phyloP scores from a whole-genome alignment of 2,113 vertebrate species.

The Leptobrachium ailaonicum region DNA sequence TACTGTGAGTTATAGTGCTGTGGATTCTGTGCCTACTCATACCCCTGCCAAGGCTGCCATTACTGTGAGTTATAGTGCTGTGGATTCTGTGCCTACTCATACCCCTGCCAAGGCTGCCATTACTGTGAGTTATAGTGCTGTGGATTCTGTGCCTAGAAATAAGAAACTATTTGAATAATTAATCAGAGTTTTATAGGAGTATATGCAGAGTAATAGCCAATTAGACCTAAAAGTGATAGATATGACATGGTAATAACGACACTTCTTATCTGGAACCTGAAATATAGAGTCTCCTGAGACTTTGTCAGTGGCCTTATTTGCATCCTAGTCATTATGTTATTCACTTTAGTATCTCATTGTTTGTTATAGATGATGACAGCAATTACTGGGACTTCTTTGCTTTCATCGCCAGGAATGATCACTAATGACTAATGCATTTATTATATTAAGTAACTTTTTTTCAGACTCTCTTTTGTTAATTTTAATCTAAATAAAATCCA shows the following conservation, averaged over 20 bases:
- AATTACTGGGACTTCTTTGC: conserved; percentile 18
- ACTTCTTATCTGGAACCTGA: conserved; percentile 17
- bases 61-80: too few relatives aligned
- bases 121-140: too few relatives aligned
- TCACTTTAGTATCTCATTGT: conserved; percentile 24
- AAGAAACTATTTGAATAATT: conserved; percentile 23
- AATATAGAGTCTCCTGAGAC: conserved; percentile 36
- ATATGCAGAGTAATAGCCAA: conserved; percentile 29
- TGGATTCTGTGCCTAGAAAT: too few relatives aligned
- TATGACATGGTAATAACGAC: conserved; percentile 39
- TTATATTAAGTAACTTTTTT: neutral
- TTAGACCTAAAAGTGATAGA: conserved; percentile 38
- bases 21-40: too few relatives aligned
- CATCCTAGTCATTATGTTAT: conserved; percentile 31
- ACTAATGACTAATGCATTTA: conserved; percentile 15
- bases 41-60: too few relatives aligned
- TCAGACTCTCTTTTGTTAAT: too few relatives aligned
- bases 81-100: too few relatives aligned
- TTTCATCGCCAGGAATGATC: conserved; percentile 17
- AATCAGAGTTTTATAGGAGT: neutral
- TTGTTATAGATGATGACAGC: conserved; percentile 35
- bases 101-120: too few relatives aligned
- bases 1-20: too few relatives aligned
- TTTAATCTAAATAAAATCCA: too few relatives aligned
- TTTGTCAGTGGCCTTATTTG: conserved; percentile 13